Base-by-base conservation (phyloP, 2,888 invertebrate genomes). In the Pristionchus mayeri region DNA sequence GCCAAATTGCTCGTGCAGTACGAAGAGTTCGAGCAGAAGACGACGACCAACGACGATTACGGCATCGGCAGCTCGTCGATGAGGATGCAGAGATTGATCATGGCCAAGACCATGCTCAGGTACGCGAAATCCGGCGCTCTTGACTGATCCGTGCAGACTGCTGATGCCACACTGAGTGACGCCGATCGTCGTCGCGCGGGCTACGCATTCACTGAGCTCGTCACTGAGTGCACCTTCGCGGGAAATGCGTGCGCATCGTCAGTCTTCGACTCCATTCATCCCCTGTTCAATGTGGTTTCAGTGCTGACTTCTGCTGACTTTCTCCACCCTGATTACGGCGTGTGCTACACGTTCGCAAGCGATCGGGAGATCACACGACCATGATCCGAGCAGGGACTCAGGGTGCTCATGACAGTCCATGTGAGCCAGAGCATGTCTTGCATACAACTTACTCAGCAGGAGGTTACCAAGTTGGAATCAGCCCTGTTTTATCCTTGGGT, bases 281-380 rank as follows among this genome's bases (percentile, higher is more conserved):
- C 2, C 2, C n/a, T 57, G 24, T n/a, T 9, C 21, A 57, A 57
- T 1, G n/a, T n/a, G 21, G n/a, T 16, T 37, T 16, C 24, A 75
- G 75, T 2, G 44, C 27, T 24, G 75, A 75, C 16, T 75, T 75
- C 48, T n/a, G 27, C 75, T 7, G 9, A 40, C 13, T 75, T 75
- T 18, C 75, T 75, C 0, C 75, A 75, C 27, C 75, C 75, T 7
- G 75, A 75, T 44, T 75, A 75, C 75, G 75, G 75, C 27, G 75
- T 75, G 75, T 75, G 75, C 34, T 75, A 75, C 16, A 24, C 75
- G 48, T 75, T 75, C 75, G 34, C 24, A 6, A 34, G n/a, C 13
- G 75, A 75, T 21, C 48, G 44, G 2, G 75, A 34, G 13, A 24
- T 75, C 13, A 44, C 40, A 3, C 6, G 75, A 44, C 75, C 75